phyloP scores from a whole-genome alignment of 2,113 vertebrate genomes.

The Calidris pugnax region DNA sequence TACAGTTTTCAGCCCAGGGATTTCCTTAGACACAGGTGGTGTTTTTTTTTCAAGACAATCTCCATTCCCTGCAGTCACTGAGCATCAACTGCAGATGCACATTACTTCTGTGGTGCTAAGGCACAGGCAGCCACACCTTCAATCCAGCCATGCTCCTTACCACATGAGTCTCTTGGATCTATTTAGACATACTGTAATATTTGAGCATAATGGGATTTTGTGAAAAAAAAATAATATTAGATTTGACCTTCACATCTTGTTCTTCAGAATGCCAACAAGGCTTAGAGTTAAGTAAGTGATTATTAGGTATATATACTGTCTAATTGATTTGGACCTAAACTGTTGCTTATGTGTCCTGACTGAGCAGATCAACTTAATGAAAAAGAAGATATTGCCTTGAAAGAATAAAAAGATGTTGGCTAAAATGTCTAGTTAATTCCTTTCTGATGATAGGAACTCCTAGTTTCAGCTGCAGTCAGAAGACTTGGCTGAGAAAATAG shows the following conservation, averaged over 20 bases:
- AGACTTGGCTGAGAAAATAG: neutral
- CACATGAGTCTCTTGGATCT: neutral
- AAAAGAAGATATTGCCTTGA: neutral
- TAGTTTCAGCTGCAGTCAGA: neutral
- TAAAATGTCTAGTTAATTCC: neutral
- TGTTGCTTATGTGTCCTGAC: neutral
- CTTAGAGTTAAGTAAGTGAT: neutral
- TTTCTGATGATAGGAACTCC: neutral
- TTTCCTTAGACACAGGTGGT: neutral
- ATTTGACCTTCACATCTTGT: neutral
- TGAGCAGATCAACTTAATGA: neutral
- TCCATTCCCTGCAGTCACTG: neutral
- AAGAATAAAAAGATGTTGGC: neutral
- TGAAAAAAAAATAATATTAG: neutral
- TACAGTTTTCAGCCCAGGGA: neutral
- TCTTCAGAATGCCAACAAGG: neutral
- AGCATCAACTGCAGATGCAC: neutral
- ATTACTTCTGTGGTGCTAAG: neutral
- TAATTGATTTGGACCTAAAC: neutral
- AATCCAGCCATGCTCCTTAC: neutral
- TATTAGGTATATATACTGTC: neutral
- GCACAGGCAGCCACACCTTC: neutral
- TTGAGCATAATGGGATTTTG: neutral
- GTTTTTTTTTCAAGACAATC: neutral
- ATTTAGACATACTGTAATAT: neutral